A percentile compares a stretch with the other conserved stretches of the same genome.
phyloP scores from a whole-genome alignment of 2,888 invertebrate species.

The Rhogogaster chlorosoma region DNA sequence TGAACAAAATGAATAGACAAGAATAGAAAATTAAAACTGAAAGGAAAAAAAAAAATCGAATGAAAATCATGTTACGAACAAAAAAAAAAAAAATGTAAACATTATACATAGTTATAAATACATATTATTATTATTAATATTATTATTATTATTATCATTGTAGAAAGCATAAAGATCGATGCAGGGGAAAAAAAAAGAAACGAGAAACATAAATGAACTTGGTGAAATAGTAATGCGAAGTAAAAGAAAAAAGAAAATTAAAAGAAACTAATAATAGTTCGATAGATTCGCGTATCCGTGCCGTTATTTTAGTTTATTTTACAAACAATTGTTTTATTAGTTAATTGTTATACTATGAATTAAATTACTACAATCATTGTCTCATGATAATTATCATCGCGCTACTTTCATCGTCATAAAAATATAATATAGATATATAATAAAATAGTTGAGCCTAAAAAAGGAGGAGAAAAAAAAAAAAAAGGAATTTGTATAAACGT shows the following conservation, averaged over 20 bases:
- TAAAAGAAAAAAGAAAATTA: not conserved
- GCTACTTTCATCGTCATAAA: not conserved
- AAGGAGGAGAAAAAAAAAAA: not conserved
- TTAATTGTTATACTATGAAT: too few species aligned
- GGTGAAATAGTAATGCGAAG: not conserved
- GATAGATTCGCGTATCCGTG: not conserved
- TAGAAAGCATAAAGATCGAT: constrained; percentile 45
- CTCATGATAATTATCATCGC: constrained; percentile 1
- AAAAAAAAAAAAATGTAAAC: constrained; percentile 5
- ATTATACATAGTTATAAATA: constrained; percentile 30
- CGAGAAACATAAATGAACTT: not conserved
- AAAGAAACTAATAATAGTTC: not conserved
- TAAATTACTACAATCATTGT: constrained; percentile 8
- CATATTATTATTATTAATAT: constrained; percentile 42
- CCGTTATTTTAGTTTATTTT: not conserved
- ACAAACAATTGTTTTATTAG: not conserved
- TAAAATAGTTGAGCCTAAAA: constrained; percentile 13
- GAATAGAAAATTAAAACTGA: constrained; percentile 6
- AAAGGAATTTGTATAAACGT: constrained; percentile 66
- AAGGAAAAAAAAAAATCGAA: constrained; percentile 17
- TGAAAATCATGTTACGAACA: not conserved
- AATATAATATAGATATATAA: constrained; percentile 1
- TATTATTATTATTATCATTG: not conserved
- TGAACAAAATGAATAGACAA: constrained; percentile 44
- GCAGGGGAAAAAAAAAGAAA: constrained; percentile 46